These are phyloP conservation scores for Tauraco hartlaubi DNA, from an alignment of 2,797 vertebrate genomes.

Conservation along the genomic window DNA sequence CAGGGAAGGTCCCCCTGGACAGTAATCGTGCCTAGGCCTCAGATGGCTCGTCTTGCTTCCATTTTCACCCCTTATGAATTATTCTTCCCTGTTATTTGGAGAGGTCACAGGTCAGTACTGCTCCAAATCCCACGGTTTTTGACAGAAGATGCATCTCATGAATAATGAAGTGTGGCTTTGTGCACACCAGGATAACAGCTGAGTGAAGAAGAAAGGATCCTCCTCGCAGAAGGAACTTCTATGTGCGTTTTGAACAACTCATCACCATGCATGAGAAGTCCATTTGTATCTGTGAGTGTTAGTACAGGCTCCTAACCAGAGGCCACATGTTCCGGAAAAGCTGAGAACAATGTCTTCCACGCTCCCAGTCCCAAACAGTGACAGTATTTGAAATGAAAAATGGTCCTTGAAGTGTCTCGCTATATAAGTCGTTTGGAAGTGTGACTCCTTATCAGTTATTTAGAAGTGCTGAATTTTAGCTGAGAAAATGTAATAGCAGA, in stretches of 20 bases:
- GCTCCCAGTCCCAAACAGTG: not conserved
- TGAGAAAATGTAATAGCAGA: conserved; percentile 51
- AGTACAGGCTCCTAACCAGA: conserved; percentile 5
- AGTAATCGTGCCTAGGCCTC: conserved; percentile 54
- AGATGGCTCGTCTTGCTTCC: conserved; percentile 72
- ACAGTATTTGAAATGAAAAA: conserved; percentile 47
- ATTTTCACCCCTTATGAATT: conserved; percentile 75
- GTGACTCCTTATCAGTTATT: conserved; percentile 50
- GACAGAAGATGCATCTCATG: conserved; percentile 43
- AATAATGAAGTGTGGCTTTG: conserved; percentile 68
- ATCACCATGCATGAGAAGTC: not conserved
- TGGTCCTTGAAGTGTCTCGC: conserved; percentile 23
- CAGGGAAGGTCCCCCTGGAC: not conserved
- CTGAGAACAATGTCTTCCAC: not conserved
- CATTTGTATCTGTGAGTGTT: not conserved
- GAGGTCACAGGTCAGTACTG: conserved; percentile 66
- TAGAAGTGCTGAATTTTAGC: conserved; percentile 37
- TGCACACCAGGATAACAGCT: conserved; percentile 19
- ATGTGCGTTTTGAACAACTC: not conserved
- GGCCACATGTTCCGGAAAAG: conserved; percentile 17
- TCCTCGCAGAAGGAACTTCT: not conserved
- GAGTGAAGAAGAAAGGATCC: not conserved
- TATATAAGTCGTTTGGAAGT: conserved; percentile 48
- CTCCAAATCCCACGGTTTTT: conserved; percentile 70
- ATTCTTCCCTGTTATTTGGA: conserved; percentile 61